Evolutionary conservation across 2,888 invertebrate genomes (phyloP), one percentile per base, ranked within the genome.

Genomic region (Noctua fimbriata): DNA sequence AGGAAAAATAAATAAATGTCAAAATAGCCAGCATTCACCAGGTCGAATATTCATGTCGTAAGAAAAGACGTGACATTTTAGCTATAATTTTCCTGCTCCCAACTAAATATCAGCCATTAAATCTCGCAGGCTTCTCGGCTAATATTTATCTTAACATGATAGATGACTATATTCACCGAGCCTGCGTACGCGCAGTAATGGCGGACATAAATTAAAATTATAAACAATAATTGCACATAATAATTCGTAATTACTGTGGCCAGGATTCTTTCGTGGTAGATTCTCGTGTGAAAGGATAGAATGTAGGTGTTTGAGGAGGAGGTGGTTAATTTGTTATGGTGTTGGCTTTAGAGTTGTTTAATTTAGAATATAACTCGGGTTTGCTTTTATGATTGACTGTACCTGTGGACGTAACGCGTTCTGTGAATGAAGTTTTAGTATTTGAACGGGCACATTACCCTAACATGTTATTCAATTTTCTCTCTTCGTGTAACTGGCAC

Each of bases 141-240:
- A 89, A 87, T 87, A 84, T 88, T 87, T 87, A 87, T 79, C 84
- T 88, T 78, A 78, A 67, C 79, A 80, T 85, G 87, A 88, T 88
- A 87, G 79, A 89, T 85, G 78, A 74, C 80, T 88, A 72, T 87
- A 88, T 88, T 85, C 88, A 66, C 72, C 55, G 69, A 67, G 76
- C 65, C 74, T 79, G 83, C 78, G 73, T 73, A 63, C 14, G 69
- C 78, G 78, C 70, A 10, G 74, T 86, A 87, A 89, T 86, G 79
- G 79, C 74, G 69, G 49, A 44, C 81, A 88, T 89, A 89, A 87
- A 89, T 89, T 82, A 76, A 84, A 88, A 87, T 87, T 89, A 89
- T 79, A 86, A 87, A 87, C 84, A 86, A 87, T 89, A 84, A 89
- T 90, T 85, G 79, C 85, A 83, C 82, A 63, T 89, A 89, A 90